A percentile compares a stretch with the other conserved stretches of the same genome.
Conservation (phyloP, 2,797 vertebrate genomes). For the Smutsia gigantea region DNA sequence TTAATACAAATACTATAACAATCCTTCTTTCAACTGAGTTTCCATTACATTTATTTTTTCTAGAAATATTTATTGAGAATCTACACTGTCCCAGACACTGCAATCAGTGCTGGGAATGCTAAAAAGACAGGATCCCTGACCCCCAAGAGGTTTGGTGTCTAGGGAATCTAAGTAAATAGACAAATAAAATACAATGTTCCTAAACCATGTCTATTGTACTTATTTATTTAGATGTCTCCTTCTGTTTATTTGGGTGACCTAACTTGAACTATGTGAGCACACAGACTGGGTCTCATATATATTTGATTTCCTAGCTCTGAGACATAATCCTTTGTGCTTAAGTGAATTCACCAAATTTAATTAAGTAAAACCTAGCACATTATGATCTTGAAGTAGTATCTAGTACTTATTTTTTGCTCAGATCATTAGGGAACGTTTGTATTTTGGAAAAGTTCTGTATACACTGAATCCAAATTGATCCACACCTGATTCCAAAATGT, state of each 20-base stretch:
- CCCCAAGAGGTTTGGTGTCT: background rate
- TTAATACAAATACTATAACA: background rate
- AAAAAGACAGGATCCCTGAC: background rate
- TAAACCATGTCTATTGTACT: background rate
- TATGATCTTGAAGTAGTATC: background rate
- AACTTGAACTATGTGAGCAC: constrained; percentile 24
- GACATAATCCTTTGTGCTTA: background rate
- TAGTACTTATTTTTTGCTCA: background rate
- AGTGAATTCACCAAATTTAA: background rate
- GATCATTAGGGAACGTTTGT: constrained; percentile 1
- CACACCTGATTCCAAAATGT: background rate
- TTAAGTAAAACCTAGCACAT: background rate
- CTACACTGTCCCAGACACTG: background rate
- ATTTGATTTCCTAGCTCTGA: background rate
- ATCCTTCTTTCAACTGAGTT: background rate
- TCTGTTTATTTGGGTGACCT: constrained; percentile 53
- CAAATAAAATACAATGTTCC: background rate
- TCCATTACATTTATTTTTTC: background rate
- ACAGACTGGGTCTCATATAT: background rate
- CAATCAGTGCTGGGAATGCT: constrained; percentile 14
- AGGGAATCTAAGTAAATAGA: constrained; percentile 3
- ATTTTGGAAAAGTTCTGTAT: background rate
- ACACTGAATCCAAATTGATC: background rate
- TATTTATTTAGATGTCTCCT: constrained; percentile 47
- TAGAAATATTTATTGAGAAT: constrained; percentile 45